Base-by-base conservation (phyloP, 2,888 invertebrate species). In the Dorcus parallelipipedus region DNA sequence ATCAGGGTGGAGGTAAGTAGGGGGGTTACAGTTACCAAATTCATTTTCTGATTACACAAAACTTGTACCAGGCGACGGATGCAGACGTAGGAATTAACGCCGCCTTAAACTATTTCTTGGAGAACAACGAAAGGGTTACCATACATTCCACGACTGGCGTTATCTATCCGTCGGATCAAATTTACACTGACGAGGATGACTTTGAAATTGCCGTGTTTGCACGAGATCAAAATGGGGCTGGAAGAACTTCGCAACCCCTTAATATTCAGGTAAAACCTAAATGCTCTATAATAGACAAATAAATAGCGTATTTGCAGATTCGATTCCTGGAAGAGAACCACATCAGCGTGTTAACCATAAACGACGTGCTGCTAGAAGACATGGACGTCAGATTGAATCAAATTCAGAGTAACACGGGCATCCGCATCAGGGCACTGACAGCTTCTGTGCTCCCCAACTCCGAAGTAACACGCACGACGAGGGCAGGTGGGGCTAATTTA, bases 61-160 rank as follows among this genome's bases (percentile, higher is more conserved):
- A 17, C 3, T 38, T 38, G 14, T 59, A 52, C 8, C 38, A 59
- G 53, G 60, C 87, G 3, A 81, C 82, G 0, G 87, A 88, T 69
- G 78, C 78, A 8, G 83, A 83, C 62, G 73, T 81, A 10, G 82
- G 84, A 1, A 74, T 78, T 54, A 86, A 87, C 71, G 83, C 85
- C 42, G 78, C 75, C 56, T 74, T 82, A 51, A 72, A 72, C 50
- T 81, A 81, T 64, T 70, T 72, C 4, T 67, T 79, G 39, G 64
- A 68, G 48, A 71, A 67, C 38, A 73, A 78, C 4, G 26, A 33
- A 5, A 75, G 74, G 14, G 80, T 88, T 58, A 77, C 79, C 0
- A 83, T 89, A 47, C 79, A 86, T 40, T 79, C 83, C 0, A 70
- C 75, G 17, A 83, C 83, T 3, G 89, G 89, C 0, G 79, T 79